phyloP scores from a whole-genome alignment of 2,888 invertebrate genomes.

The Liopterus haemorrhoidalis region DNA sequence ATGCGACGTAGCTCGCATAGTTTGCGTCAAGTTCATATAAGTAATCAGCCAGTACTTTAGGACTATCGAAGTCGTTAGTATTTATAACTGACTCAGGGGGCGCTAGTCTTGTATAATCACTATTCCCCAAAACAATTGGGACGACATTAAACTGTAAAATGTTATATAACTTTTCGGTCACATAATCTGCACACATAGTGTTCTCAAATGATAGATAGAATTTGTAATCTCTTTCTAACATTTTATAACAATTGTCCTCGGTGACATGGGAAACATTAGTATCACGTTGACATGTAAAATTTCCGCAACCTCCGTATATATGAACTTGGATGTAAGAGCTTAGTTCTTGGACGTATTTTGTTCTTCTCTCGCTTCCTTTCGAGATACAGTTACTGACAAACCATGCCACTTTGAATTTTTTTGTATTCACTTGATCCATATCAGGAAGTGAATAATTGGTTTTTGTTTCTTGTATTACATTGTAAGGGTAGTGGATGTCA shows the following conservation, averaged over 20 bases:
- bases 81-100: slow-evolving; percentile 30
- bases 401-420: slow-evolving; percentile 52
- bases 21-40: slow-evolving; percentile 22
- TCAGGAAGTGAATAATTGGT: slow-evolving; percentile 31
- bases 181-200: slow-evolving; percentile 29
- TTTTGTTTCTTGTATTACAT: slow-evolving; percentile 26
- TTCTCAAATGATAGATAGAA: slow-evolving; percentile 32
- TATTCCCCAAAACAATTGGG: slow-evolving; percentile 29
- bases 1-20: slow-evolving; percentile 24
- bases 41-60: slow-evolving; percentile 24
- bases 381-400: slow-evolving; percentile 40
- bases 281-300: slow-evolving; percentile 35
- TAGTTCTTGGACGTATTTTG: slow-evolving; percentile 47
- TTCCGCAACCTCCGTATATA: slow-evolving; percentile 58
- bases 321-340: slow-evolving; percentile 55
- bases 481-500: slow-evolving; percentile 44
- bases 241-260: slow-evolving; percentile 44
- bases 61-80: slow-evolving; percentile 20
- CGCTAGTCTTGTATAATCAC: slow-evolving; percentile 22
- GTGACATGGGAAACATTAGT: slow-evolving; percentile 36
- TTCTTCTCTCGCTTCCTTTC: slow-evolving; percentile 43
- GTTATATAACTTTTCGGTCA: slow-evolving; percentile 29
- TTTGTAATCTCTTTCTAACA: slow-evolving; percentile 41
- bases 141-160: slow-evolving; percentile 22
- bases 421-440: slow-evolving; percentile 33